Base-by-base conservation (phyloP, 2,888 invertebrate genomes). In the Melipona bicolor region DNA sequence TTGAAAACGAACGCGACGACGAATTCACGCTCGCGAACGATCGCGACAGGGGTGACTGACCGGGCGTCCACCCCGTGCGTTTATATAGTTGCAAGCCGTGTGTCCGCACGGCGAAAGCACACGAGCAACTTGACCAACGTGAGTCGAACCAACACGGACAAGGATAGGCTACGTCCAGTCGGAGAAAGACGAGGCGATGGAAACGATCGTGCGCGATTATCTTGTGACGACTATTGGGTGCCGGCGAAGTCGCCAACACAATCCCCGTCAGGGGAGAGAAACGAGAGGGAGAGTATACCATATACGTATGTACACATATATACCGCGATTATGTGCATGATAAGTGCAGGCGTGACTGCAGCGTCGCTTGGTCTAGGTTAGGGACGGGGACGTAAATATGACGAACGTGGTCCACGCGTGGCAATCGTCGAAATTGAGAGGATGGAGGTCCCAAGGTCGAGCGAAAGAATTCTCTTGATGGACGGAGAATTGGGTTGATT, bases 1-100 rank as follows among this genome's bases (percentile, higher is more conserved):
- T 52, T 62, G 24, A 70, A 81, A 78, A 78, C 32, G 61, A 61
- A 5, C 62, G 62, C 54, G n/a, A 72, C 73, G 54, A 70, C 43
- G 32, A 71, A 64, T 62, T 64, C 19, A 49, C 17, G 64, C 32
- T 27, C 15, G 27, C 49, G 50, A 24, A 62, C 49, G 59, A 67
- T 77, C 62, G 59, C 36, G 15, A 24, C 62, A 81, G 88, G 91
- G 93, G 93, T 93, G 92, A 93, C 88, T 93, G 93, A 93, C 93
- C 93, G 93, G 92, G 88, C 93, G 91, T 93, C 92, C 91, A 93
- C 93, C 93, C 91, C 92, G 88, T 92, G 89, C 91, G 87, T 91
- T 92, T 93, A 92, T 91, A 91, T 88, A 90, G 43, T 75, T 68
- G 67, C 68, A 50, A 50, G 90, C 90, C n/a, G 32, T 52, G 67